Evolutionary conservation across 2,113 vertebrate genomes (phyloP), one percentile per base, ranked within the genome.

Genomic region (Oxyruncus cristatus): DNA sequence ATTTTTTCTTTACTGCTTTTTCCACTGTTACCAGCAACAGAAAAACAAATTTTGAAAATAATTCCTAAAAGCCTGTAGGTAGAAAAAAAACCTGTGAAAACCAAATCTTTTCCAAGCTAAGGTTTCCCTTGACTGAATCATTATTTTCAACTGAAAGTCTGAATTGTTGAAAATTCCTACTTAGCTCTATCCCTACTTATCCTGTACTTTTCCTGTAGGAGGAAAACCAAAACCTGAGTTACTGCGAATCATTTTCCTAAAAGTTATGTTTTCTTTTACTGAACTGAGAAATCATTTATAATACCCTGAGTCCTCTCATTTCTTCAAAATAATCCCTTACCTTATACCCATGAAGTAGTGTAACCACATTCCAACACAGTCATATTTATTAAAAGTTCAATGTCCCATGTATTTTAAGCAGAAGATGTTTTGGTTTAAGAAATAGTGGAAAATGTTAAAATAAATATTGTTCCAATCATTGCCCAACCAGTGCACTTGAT

Each of bases 61-160:
- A 86, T 71, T 93, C 59, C 68, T 87, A 49, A 89, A 95, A 92
- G 6, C n/a, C 42, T 75, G 42, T 58, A 65, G 27, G 17, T 67
- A 93, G 44, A 63, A 70, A 94, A 94, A 94, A 89, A 74, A 66
- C 1, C 39, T 73, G 65, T 87, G 75, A 84, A 91, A 92, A 67
- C 15, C 15, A 77, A 77, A 63, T 67, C 44, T 92, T 92, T 95
- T 87, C 80, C 93, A 84, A 67, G 70, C 33, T 56, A 87, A 78
- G 42, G 1, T 77, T 92, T 92, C 33, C 22, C 13, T 94, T 94
- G 70, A 92, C 91, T 94, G 58, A 85, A 89, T 87, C 21, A 0
- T 80, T 96, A 78, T 91, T 96, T 96, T 95, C 84, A 85, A 39
- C 70, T 97, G 93, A 97, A 96, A 94, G 95, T 96, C 89, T 87